Percentiles rank a stretch among this genome's conserved stretches.
phyloP scores from a whole-genome alignment of 2,113 vertebrate species.

The Leptocoma aspasia region DNA sequence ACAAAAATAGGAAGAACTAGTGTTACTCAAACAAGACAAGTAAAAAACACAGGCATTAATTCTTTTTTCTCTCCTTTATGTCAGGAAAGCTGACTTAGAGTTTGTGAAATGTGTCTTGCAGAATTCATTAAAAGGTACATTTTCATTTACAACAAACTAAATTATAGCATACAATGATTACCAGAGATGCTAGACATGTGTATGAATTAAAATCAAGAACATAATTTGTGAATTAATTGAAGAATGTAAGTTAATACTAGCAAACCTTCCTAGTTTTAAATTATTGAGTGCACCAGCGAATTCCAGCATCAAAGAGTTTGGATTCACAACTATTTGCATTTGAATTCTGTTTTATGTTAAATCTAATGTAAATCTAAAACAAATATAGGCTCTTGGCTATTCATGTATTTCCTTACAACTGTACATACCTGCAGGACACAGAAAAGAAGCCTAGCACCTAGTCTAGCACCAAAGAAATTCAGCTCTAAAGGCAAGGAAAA shows the following conservation, averaged over 20 bases:
- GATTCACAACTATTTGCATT: conserved; percentile 42
- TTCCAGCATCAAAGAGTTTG: background rate
- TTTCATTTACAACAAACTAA: background rate
- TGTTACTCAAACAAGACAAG: background rate
- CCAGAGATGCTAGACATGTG: background rate
- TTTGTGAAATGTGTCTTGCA: background rate
- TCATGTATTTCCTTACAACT: background rate
- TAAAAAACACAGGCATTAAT: background rate
- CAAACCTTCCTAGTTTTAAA: background rate
- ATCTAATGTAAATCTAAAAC: background rate
- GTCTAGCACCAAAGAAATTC: background rate
- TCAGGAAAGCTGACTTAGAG: background rate
- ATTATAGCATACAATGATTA: background rate
- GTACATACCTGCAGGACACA: background rate
- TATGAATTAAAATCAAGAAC: background rate
- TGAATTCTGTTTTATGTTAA: background rate
- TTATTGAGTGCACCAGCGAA: background rate
- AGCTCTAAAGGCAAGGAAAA: background rate
- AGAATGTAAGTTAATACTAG: conserved; percentile 1
- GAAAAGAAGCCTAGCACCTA: background rate
- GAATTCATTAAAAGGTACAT: background rate
- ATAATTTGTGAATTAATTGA: background rate
- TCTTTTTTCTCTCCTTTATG: background rate
- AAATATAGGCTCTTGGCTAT: background rate
- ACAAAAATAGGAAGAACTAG: background rate